Evolutionary conservation across 2,113 vertebrate genomes (phyloP), one percentile per base, ranked within the genome.

Genomic region (Mastomys natalensis): DNA sequence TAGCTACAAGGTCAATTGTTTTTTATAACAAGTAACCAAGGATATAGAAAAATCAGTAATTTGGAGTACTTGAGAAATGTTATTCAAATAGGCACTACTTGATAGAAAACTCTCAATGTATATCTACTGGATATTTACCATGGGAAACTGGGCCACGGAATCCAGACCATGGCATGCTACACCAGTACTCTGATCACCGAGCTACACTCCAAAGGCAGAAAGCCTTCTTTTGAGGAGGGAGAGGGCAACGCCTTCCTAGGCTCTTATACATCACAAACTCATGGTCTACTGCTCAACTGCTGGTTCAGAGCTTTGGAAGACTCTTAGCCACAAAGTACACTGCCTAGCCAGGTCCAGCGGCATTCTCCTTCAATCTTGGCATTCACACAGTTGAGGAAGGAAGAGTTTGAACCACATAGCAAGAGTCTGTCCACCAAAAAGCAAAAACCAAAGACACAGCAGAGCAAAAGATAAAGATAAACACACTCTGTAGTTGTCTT

Each of bases 1-100:
- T 68, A 96, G 80, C n/a, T 73, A 81, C 0, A 89, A 95, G 22
- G 40, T 26, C 90, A 93, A 84, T 82, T 96, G 82, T 60, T 94
- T n/a, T 85, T 87, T 51, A 2, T 64, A 95, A 8, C 16, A 87
- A 34, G 51, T 24, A 96, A 58, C 24, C 34, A 37, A 77, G 24
- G 22, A 86, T 0, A 94, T 40, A 94, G 37, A 95, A 92, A 96
- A 97, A 53, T 12, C n/a, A 90, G 51, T 53, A 48, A 85, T 81
- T 53, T 96, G 37, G 58, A 90, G 19, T 93, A 76, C n/a, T 45
- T 64, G 62, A 60, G 45, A 93, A 91, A 95, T 51, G 60, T 89
- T 92, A 87, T 43, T 70, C 87, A 70, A 60, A n/a, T 3, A 74
- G 55, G n/a, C 5, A 87, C 62, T 77, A 76, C 10, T 90, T 34